phyloP scores from a whole-genome alignment of 1,140 invertebrate species.

The Microplitis demolitor region DNA sequence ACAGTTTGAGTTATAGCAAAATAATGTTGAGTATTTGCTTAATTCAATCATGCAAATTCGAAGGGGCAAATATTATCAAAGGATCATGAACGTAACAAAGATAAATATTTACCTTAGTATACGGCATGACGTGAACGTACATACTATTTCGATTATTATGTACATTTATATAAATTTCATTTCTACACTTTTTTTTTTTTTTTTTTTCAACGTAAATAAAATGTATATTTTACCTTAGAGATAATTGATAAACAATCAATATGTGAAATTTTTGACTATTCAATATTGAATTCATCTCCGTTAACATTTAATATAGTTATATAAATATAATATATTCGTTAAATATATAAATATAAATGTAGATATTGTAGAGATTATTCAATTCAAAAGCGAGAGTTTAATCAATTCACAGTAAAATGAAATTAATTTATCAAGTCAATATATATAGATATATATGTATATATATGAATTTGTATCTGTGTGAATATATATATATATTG shows the following conservation, averaged over 20 bases:
- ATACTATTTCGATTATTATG: no score
- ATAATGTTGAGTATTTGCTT: background rate
- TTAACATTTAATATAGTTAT: background rate
- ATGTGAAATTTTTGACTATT: background rate
- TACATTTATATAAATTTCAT: no score
- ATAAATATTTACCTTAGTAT: background rate
- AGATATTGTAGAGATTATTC: no score
- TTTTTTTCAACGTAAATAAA: background rate
- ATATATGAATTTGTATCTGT: background rate
- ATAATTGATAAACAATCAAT: slow-evolving; percentile 4
- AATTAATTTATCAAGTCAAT: background rate
- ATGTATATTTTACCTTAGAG: background rate
- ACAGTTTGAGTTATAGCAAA: background rate
- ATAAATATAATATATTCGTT: background rate
- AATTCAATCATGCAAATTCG: background rate
- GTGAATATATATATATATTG: background rate
- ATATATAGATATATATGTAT: background rate
- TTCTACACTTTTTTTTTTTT: background rate
- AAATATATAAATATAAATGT: background rate
- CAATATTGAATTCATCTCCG: background rate
- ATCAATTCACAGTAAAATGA: background rate
- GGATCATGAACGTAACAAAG: background rate
- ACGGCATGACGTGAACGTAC: background rate
- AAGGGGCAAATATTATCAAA: background rate
- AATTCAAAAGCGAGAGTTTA: background rate